phyloP scores from a whole-genome alignment of 1,140 invertebrate species.

The Trichonephila clavipes region DNA sequence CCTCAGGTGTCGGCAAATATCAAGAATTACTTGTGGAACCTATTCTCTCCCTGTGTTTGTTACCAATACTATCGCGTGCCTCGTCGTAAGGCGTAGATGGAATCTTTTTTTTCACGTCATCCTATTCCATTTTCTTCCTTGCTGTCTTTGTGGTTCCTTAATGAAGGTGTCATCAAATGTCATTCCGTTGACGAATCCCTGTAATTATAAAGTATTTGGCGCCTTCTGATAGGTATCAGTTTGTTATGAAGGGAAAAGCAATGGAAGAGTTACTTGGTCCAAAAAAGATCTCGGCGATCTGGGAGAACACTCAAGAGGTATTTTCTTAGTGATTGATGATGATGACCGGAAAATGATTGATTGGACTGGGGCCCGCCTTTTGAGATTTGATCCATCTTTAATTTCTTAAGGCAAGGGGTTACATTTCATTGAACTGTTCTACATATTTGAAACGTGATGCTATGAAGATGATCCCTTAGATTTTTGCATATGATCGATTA shows the following conservation, averaged over 20 bases:
- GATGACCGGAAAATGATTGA: background rate
- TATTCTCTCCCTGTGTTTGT: background rate
- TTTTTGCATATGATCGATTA: no score
- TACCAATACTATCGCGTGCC: background rate
- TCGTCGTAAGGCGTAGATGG: background rate
- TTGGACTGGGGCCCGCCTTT: background rate
- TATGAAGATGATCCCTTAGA: no score
- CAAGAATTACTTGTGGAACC: background rate
- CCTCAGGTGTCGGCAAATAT: background rate
- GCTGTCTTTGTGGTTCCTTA: background rate
- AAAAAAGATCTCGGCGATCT: background rate
- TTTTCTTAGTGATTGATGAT: background rate
- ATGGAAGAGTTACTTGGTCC: background rate
- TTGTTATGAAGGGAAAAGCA: background rate
- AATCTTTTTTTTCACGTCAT: background rate
- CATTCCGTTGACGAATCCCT: slow-evolving; percentile 2
- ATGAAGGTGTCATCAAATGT: slow-evolving; percentile 39
- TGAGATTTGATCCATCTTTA: background rate
- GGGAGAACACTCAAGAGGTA: background rate
- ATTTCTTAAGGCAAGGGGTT: background rate
- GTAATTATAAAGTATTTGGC: slow-evolving; percentile 61
- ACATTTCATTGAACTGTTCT: background rate
- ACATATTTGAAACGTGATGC: background rate
- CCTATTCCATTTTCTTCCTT: background rate
- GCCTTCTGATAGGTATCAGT: slow-evolving; percentile 24